phyloP scores from a whole-genome alignment of 1,140 invertebrate species.

The Ruditapes philippinarum region DNA sequence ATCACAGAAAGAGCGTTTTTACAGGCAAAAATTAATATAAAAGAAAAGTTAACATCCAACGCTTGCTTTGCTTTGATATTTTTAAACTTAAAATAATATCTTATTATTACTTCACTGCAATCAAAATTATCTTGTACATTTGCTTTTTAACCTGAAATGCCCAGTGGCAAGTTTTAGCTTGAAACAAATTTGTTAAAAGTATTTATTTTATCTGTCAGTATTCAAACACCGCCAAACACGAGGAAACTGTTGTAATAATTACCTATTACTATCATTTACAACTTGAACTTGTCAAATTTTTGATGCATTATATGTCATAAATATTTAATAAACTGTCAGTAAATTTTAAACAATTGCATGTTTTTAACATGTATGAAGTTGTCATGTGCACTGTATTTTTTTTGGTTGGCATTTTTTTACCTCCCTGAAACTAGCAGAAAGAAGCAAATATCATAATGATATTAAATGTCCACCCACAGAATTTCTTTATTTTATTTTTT shows the following conservation, averaged over 20 bases:
- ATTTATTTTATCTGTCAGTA: not conserved
- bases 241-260: conserved; percentile 16
- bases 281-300: conserved; percentile 11
- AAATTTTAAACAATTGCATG: conserved; percentile 10
- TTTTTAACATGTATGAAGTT: not conserved
- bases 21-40: too few relatives aligned
- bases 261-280: not conserved
- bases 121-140: conserved; percentile 3
- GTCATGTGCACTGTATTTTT: too few relatives aligned
- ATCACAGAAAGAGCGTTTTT: not conserved
- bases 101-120: not conserved
- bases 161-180: not conserved
- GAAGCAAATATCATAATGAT: too few relatives aligned
- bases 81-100: not conserved
- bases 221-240: not conserved
- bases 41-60: too few relatives aligned
- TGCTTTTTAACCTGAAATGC: not conserved
- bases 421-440: too few relatives aligned
- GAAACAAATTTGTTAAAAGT: not conserved
- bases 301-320: conserved; percentile 28
- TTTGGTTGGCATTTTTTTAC: too few relatives aligned
- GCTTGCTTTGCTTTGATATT: not conserved
- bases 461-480: not conserved
- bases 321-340: not conserved
- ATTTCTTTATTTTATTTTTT: too few relatives aligned